Evolutionary conservation across 2,113 vertebrate genomes (phyloP).

Genomic region (Platycercus adscitus): DNA sequence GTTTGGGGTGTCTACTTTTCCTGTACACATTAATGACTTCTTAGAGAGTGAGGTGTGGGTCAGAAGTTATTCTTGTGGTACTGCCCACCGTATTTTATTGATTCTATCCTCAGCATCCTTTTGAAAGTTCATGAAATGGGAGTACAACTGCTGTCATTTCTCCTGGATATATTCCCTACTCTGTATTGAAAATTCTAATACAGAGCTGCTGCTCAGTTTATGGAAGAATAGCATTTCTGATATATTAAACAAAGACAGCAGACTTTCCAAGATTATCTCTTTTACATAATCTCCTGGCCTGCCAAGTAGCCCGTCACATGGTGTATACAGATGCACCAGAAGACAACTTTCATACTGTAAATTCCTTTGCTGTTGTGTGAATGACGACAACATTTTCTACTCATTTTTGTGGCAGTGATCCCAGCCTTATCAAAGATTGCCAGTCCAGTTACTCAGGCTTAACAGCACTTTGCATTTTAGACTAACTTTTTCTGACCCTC

Average conservation of each 20-base stretch:
- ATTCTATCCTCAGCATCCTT: background rate
- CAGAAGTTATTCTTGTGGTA: background rate
- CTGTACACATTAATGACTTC: background rate
- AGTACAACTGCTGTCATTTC: background rate
- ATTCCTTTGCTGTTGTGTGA: constrained; percentile 60
- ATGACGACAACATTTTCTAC: constrained; percentile 58
- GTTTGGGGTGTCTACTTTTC: background rate
- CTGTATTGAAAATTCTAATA: constrained; percentile 13
- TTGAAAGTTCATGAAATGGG: background rate
- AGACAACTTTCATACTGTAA: constrained; percentile 68
- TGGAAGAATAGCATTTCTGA: constrained; percentile 55
- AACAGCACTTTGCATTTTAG: background rate
- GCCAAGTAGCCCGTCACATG: constrained; percentile 71
- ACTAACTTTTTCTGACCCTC: background rate
- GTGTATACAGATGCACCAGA: constrained; percentile 55
- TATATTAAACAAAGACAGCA: constrained; percentile 52
- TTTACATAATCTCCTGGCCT: constrained; percentile 59
- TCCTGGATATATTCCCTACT: background rate
- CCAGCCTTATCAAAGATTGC: background rate
- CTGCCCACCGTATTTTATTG: background rate
- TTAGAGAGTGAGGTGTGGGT: background rate
- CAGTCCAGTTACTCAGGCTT: constrained; percentile 1
- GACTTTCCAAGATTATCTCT: constrained; percentile 31
- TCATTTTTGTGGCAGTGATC: constrained; percentile 3
- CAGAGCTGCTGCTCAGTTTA: constrained; percentile 41